Evolutionary conservation across 2,797 vertebrate genomes (phyloP), one percentile per base, ranked within the genome.

Genomic region (Pachyuromys duprasi): DNA sequence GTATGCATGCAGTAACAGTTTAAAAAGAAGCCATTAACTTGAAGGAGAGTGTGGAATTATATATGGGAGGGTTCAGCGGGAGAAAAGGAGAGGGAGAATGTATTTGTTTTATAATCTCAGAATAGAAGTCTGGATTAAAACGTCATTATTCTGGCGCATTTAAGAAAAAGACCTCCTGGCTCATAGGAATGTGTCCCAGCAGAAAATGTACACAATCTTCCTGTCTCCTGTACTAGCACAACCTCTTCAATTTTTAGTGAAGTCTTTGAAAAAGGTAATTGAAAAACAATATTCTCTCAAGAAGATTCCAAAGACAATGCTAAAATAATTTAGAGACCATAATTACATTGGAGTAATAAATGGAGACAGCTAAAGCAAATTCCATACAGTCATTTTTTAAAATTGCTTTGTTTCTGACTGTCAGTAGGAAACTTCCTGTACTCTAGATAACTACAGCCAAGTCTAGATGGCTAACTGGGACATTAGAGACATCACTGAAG

Each of bases 271-370:
- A 86, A 75, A 26, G 42, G 8, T 5, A 90, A 2, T 69, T 88
- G 76, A 69, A 93, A 94, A 87, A 65, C 4, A 86, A 79, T 14
- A 87, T 28, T 84, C 14, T 90, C 84, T 81, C 31, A 78, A 92
- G 8, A 83, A 78, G 22, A 93, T 83, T 67, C 39, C 75, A 5
- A 91, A 76, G 28, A 53, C 18, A 91, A 49, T 36, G 6, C 60
- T 92, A 65, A 90, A 82, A 78, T 49, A 93, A 86, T 55, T 96
- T 94, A 86, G 26, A 81, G 9, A 33, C 80, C n/a, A 62, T 67
- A 84, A 18, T 67, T 83, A 88, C 69, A 93, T 72, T 65, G 62
- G 39, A 82, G 31, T 91, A 76, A 69, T 9, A 89, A 57, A 67
- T 90, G 81, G 9, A 65, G 6, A 93, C 93, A 86, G 18, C 74